These are phyloP conservation scores for Zophobas atratus DNA, from an alignment of 1,140 invertebrate genomes.

Conservation along the genomic window DNA sequence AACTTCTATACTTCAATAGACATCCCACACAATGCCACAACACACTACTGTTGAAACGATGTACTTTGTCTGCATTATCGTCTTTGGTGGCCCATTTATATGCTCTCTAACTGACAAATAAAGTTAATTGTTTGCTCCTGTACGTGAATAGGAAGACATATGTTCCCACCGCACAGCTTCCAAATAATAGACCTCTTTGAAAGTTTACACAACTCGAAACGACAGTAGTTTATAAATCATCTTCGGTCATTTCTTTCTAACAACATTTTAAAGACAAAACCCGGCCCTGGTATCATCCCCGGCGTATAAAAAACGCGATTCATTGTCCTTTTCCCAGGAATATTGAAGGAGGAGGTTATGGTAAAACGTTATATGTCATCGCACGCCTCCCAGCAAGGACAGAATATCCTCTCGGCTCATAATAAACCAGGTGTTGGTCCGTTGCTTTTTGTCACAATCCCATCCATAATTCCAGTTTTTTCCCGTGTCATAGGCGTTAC, in stretches of 20 bases:
- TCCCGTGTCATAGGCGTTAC: constrained; percentile 62
- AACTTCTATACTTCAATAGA: constrained; percentile 17
- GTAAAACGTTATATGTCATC: constrained; percentile 57
- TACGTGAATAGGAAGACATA: constrained; percentile 44
- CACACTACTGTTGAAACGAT: constrained; percentile 29
- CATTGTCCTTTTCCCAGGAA: constrained; percentile 39
- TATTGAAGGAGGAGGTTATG: constrained; percentile 52
- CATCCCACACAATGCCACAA: constrained; percentile 6
- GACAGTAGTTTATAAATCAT: neutral
- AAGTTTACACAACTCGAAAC: constrained; percentile 14
- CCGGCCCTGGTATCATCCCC: constrained; percentile 50
- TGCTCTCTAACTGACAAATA: constrained; percentile 42
- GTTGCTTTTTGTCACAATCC: constrained; percentile 54
- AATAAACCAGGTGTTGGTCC: constrained; percentile 61
- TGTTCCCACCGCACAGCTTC: constrained; percentile 17
- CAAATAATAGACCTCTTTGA: neutral
- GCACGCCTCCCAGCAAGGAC: neutral
- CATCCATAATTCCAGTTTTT: constrained; percentile 54
- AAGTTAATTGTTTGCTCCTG: constrained; percentile 35
- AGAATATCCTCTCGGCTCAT: neutral
- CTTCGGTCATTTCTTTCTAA: constrained; percentile 16
- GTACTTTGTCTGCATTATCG: constrained; percentile 42
- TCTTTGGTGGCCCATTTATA: constrained; percentile 44
- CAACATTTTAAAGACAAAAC: constrained; percentile 40
- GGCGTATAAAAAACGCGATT: constrained; percentile 49